phyloP scores from a whole-genome alignment of 2,888 invertebrate species.

The Campaea margaritaria region DNA sequence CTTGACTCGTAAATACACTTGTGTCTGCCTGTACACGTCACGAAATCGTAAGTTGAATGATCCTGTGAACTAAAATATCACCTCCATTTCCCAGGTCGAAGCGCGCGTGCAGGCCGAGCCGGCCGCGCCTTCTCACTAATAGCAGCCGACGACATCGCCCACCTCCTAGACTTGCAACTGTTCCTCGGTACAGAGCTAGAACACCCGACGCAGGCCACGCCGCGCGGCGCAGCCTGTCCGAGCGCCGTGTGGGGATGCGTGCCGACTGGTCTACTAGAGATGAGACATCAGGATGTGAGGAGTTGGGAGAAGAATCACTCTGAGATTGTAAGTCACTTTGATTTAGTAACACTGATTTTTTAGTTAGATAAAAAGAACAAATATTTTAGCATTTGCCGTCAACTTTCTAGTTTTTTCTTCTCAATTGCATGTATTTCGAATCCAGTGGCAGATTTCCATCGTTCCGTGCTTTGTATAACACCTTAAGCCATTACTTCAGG shows the following conservation, averaged over 20 bases:
- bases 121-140: conserved; percentile 97
- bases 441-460: too few species aligned
- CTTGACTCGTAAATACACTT: too few species aligned
- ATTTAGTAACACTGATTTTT: too few species aligned
- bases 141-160: conserved; percentile 95
- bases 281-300: conserved; percentile 91
- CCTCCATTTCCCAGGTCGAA: conserved; percentile 87
- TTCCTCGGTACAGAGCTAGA: conserved; percentile 92
- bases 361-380: too few species aligned
- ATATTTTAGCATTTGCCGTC: too few species aligned
- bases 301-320: conserved; percentile 89
- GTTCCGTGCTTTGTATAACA: too few species aligned
- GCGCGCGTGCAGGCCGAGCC: conserved; percentile 96
- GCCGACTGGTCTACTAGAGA: conserved; percentile 93
- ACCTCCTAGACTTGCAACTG: conserved; percentile 96
- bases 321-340: conserved; percentile 89
- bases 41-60: too few species aligned
- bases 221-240: conserved; percentile 69
- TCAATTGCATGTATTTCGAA: too few species aligned
- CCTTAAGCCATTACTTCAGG: too few species aligned
- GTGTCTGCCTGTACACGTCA: too few species aligned
- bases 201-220: conserved; percentile 47
- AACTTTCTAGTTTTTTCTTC: too few species aligned
- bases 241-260: conserved; percentile 91
- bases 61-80: not conserved